These are phyloP conservation scores for Listronotus bonariensis DNA, from an alignment of 1,140 invertebrate genomes.

Conservation along the genomic window DNA sequence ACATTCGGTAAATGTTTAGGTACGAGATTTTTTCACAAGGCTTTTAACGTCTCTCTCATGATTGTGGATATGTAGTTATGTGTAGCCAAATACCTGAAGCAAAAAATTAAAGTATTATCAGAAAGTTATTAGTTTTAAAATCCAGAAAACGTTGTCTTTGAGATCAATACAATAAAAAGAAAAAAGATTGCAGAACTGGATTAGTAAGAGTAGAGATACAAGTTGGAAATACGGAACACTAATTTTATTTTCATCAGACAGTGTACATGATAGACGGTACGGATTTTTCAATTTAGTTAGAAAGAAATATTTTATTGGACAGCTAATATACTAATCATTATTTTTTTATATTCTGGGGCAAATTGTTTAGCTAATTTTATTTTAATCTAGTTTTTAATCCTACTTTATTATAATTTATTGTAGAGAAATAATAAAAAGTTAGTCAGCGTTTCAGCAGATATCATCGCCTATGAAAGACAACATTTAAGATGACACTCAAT, in stretches of 20 bases:
- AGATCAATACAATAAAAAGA: conserved; percentile 4
- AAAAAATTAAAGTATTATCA: too few relatives aligned
- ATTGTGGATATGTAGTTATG: too few relatives aligned
- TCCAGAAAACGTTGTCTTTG: background rate
- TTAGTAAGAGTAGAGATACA: too few relatives aligned
- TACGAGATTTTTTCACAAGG: background rate
- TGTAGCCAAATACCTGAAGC: too few relatives aligned
- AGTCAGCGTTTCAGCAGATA: background rate
- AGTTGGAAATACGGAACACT: background rate
- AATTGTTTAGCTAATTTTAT: background rate
- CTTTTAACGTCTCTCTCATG: too few relatives aligned
- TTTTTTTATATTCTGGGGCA: background rate
- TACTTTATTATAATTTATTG: background rate
- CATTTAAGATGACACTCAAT: too few relatives aligned
- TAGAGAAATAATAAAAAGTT: background rate
- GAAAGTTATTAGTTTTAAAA: background rate
- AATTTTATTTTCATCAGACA: conserved; percentile 1
- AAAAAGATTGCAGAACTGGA: too few relatives aligned
- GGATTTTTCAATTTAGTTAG: background rate
- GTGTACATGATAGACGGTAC: background rate
- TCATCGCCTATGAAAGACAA: background rate
- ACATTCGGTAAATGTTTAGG: conserved; percentile 3
- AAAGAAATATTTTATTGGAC: background rate
- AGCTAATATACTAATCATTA: background rate
- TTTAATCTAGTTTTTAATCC: background rate